These are phyloP conservation scores for Cotesia chilonis DNA, from an alignment of 1,140 invertebrate genomes.

Conservation along the genomic window DNA sequence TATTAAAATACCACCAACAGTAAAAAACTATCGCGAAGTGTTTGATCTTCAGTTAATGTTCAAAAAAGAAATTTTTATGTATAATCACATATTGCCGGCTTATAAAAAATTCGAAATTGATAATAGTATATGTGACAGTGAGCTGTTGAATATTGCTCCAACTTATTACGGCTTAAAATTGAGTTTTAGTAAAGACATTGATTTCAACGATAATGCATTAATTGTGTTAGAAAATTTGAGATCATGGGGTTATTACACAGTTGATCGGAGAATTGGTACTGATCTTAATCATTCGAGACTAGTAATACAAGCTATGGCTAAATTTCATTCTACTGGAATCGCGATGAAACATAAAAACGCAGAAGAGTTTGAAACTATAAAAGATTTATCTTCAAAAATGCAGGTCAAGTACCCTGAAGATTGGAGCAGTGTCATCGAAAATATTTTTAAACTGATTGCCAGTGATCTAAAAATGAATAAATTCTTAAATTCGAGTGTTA, in stretches of 20 bases:
- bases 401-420: slow-evolving; percentile 21
- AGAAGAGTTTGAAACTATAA: slow-evolving; percentile 62
- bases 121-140: slow-evolving; percentile 53
- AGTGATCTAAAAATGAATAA: slow-evolving; percentile 46
- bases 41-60: slow-evolving; percentile 61
- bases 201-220: slow-evolving; percentile 65
- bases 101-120: slow-evolving; percentile 55
- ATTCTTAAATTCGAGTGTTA: slow-evolving; percentile 44
- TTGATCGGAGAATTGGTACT: slow-evolving; percentile 63
- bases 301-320: slow-evolving; percentile 65
- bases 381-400: slow-evolving; percentile 45
- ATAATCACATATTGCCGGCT: slow-evolving; percentile 51
- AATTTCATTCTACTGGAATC: slow-evolving; percentile 69
- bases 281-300: slow-evolving; percentile 64
- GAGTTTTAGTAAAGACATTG: slow-evolving; percentile 53
- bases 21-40: slow-evolving; percentile 49
- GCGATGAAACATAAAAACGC: slow-evolving; percentile 66
- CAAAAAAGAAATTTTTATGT: slow-evolving; percentile 58
- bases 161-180: slow-evolving; percentile 68
- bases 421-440: slow-evolving; percentile 12
- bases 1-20: slow-evolving; percentile 61
- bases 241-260: slow-evolving; percentile 61
- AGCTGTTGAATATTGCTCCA: slow-evolving; percentile 63
- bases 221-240: slow-evolving; percentile 70
- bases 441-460: slow-evolving; percentile 48